A percentile compares a stretch with the other conserved stretches of the same genome.
Conservation (phyloP, 35 echinoderm and acorn worm genomes). For the Amphiura filiformis region DNA sequence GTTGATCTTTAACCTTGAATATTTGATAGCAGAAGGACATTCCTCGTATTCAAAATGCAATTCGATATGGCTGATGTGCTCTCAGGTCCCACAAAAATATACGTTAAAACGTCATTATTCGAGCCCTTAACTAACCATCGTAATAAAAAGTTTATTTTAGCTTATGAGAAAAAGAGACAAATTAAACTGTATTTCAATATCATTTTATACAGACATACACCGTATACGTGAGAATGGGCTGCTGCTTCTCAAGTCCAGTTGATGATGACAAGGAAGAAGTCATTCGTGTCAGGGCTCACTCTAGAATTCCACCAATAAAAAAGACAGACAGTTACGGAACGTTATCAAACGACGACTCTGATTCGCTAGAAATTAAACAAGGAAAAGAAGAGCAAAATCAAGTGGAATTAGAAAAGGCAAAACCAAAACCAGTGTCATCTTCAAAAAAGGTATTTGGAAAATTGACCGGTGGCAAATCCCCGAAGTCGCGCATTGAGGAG, state of each 20-base stretch:
- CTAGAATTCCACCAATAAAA: background rate
- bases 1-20: too few relatives aligned
- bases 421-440: background rate
- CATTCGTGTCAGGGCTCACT: background rate
- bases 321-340: background rate
- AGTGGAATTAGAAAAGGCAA: background rate
- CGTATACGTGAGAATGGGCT: background rate
- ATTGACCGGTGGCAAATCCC: background rate
- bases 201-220: too few relatives aligned
- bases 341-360: background rate
- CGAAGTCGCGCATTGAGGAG: background rate
- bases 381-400: background rate
- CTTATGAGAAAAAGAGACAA: too few relatives aligned
- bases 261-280: background rate
- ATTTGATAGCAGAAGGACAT: too few relatives aligned
- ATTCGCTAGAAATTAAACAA: background rate
- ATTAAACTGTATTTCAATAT: too few relatives aligned
- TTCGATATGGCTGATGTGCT: too few relatives aligned
- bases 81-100: too few relatives aligned
- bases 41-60: too few relatives aligned
- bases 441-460: background rate
- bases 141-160: too few relatives aligned
- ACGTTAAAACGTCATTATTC: too few relatives aligned
- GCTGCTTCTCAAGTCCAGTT: background rate
- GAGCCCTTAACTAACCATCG: too few relatives aligned